Evolutionary conservation across 2,797 vertebrate genomes (phyloP), one percentile per base, ranked within the genome.

Genomic region (Sebastes vulpes): DNA sequence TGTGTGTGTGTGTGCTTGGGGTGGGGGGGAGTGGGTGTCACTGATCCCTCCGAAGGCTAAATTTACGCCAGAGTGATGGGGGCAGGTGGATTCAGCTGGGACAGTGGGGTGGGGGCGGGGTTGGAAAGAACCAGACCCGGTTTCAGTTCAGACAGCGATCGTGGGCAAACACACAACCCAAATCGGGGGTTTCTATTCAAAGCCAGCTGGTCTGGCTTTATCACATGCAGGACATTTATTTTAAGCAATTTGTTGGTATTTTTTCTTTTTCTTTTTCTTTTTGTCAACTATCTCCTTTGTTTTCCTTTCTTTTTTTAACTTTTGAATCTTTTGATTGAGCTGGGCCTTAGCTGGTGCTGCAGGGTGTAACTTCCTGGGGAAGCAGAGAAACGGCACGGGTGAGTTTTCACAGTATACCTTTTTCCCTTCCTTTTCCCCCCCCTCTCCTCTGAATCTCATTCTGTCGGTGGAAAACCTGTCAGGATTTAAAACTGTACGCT

Each of bases 191-290:
- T 97, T 98, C 97, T 97, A 96, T 97, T 97, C 96, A 98, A 99
- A 99, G 98, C 98, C 98, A 99, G 98, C 98, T 99, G 98, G 98
- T 98, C 98, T 99, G 98, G 98, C 98, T 99, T 99, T 97, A 97
- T 97, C 85, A 97, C 85, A 96, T 97, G 97, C 97, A 91, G 97
- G 97, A 81, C 95, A 95, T 96, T 95, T 84, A 78, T 88, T 85
- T 92, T 70, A 82, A 11, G 53, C 68, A 20, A 46, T 72, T 87
- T 92, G 77, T 78, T 31, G 8, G 28, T 65, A 31, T 83, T 75
- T 81, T 80, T 80, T 25, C 52, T 73, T 38, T 38, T 38, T 38
- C 35, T 38, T 38, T 54, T 86, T 46, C 10, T 20, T 83, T 76
- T 64, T 42, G 6, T 68, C 38, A 29, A 25, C 10, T 74, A 46